Percentiles rank a stretch among this genome's conserved stretches.
Evolutionary conservation across 2,113 vertebrate species (phyloP).

Genomic region (Barnardius zonarius): DNA sequence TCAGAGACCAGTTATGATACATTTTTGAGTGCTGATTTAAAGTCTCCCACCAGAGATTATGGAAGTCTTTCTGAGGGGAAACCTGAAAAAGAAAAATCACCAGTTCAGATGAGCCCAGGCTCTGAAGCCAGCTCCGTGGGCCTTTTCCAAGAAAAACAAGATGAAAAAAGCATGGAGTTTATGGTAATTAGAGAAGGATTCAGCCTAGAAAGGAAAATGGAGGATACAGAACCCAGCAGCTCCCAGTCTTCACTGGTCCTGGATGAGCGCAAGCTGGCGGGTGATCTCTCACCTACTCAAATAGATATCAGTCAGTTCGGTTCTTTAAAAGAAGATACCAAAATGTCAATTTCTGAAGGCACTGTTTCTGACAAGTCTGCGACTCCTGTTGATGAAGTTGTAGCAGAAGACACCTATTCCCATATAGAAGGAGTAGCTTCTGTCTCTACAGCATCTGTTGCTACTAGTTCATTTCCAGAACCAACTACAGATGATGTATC

Average conservation of each 20-base stretch:
- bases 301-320: constrained; percentile 79
- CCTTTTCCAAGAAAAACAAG: constrained; percentile 73
- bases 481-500: constrained; percentile 92
- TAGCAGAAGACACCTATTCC: constrained; percentile 94
- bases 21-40: constrained; percentile 72
- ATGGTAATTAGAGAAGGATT: constrained; percentile 68
- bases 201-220: constrained; percentile 63
- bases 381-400: constrained; percentile 90
- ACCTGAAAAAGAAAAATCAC: constrained; percentile 67
- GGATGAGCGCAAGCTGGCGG: constrained; percentile 72
- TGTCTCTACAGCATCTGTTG: constrained; percentile 92
- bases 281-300: constrained; percentile 80
- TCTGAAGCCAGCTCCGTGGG: constrained; percentile 69
- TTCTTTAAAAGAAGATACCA: constrained; percentile 91
- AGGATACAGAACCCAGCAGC: constrained; percentile 59
- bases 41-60: constrained; percentile 54
- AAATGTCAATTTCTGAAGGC: constrained; percentile 98
- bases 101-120: constrained; percentile 67
- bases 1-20: constrained; percentile 74
- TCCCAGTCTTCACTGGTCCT: constrained; percentile 68
- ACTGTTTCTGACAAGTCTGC: constrained; percentile 94
- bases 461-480: constrained; percentile 93
- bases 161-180: constrained; percentile 70
- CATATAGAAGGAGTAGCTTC: constrained; percentile 90
- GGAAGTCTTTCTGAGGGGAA: constrained; percentile 56